phyloP scores from a whole-genome alignment of 2,797 vertebrate genomes.

The Valencia hispanica region DNA sequence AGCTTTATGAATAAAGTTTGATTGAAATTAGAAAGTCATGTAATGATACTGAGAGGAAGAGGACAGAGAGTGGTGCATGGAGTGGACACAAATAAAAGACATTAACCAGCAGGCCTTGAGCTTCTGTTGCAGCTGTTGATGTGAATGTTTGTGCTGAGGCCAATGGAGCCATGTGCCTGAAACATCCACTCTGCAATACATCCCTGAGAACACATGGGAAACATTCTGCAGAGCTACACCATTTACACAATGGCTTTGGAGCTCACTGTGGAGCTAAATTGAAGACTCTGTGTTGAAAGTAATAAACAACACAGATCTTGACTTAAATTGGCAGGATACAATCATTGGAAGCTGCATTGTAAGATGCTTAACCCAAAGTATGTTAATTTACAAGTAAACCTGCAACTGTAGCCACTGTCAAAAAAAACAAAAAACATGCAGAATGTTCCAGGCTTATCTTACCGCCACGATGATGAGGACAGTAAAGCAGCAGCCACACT shows the following conservation, averaged over 20 bases:
- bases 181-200: slow-evolving; percentile 33
- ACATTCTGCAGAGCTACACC: background rate
- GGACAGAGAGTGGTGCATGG: slow-evolving; percentile 38
- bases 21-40: background rate
- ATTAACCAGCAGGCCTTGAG: slow-evolving; percentile 68
- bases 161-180: slow-evolving; percentile 29
- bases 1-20: too few species aligned
- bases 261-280: background rate
- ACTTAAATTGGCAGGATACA: background rate
- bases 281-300: slow-evolving; percentile 24
- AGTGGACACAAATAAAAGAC: slow-evolving; percentile 65
- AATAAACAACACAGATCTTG: slow-evolving; percentile 15
- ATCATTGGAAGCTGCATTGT: background rate
- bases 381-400: background rate
- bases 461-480: too few species aligned
- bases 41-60: slow-evolving; percentile 41
- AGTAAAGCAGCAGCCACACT: background rate
- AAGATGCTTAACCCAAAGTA: background rate
- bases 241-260: background rate
- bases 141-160: slow-evolving; percentile 39
- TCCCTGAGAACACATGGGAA: slow-evolving; percentile 28
- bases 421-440: background rate
- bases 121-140: slow-evolving; percentile 32
- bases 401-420: background rate
- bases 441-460: background rate